Base-by-base conservation (phyloP, 2,888 invertebrate species). In the Cantharis nigra region DNA sequence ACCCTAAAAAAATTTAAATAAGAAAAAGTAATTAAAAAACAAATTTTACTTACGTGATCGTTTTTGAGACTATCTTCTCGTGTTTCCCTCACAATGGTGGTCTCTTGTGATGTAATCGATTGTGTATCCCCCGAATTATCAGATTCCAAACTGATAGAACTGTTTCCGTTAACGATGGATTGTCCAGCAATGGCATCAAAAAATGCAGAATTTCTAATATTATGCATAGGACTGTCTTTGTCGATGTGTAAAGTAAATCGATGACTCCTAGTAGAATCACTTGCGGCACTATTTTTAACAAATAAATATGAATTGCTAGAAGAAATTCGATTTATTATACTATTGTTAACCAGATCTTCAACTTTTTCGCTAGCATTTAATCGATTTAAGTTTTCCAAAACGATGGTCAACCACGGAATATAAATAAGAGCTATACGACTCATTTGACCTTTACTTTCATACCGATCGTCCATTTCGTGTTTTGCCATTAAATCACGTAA, bases 381-480 rank as follows among this genome's bases (percentile, higher is more conserved):
- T 62, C 97, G 92, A 85, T 94, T 93, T 74, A 97, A 91, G 89
- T 97, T 97, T 83, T 98, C 98, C 86, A 96, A 90, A 0, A 97
- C 94, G 74, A 98, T 93, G 4, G 94, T 93, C 80, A 99, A 90
- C 93, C 98, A 95, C 0, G 98, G 98, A 74, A 97, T 93, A 87
- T 99, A 99, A 28, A 99, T 91, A 64, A 95, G 91, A 0, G 97
- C 96, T 72, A 99, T 96, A 71, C 98, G 91, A 7, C 94, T 93
- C 85, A 95, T 91, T 86, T 96, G 95, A 5, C 94, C 94, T 86
- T 94, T 93, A 83, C 93, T 92, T 83, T 94, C 33, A 30, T 83
- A 87, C 77, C 98, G 91, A 87, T 97, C 96, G 88, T 99, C 98
- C 85, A 97, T 91, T 85, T 98, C 96, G 87, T 99, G 98, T 87